phyloP scores from a whole-genome alignment of 53 echinoderm and acorn worm genomes.

The Echinarachnius parma region DNA sequence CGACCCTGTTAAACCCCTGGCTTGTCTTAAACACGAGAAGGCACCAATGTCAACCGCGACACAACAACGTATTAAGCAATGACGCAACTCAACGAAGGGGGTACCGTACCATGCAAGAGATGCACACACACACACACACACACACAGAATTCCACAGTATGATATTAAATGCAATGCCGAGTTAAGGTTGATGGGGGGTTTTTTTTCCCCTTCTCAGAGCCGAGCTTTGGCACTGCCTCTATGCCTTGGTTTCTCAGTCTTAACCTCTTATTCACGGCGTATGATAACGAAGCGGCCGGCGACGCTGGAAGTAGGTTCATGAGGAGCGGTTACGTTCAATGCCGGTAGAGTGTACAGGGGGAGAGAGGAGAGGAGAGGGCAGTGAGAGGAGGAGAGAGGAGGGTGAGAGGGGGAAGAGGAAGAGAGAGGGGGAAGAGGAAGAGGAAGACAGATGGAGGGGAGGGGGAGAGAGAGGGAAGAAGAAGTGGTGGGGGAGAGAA shows the following conservation, averaged over 20 bases:
- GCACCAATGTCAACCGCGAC: too few species aligned
- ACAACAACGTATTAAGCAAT: too few species aligned
- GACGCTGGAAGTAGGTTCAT: neutral
- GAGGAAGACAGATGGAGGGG: neutral
- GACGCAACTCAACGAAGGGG: too few species aligned
- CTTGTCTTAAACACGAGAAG: too few species aligned
- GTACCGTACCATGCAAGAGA: neutral
- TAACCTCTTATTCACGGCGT: too few species aligned
- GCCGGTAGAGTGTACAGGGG: neutral
- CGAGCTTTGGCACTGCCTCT: too few species aligned
- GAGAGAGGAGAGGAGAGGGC: neutral
- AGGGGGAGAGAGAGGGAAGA: neutral
- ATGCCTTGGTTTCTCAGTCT: too few species aligned
- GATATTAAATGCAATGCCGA: neutral
- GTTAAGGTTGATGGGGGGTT: too few species aligned
- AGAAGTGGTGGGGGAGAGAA: neutral
- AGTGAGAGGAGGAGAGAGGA: conserved; percentile 1
- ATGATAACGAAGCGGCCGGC: neutral
- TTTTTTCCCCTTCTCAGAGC: too few species aligned
- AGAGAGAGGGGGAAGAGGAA: neutral
- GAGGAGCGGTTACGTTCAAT: neutral
- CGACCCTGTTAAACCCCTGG: too few species aligned
- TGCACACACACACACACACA: neutral
- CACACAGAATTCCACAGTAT: neutral
- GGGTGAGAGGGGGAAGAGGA: neutral